Evolutionary conservation across 2,797 vertebrate genomes (phyloP), one percentile per base, ranked within the genome.

Genomic region (Anolis apletophallus): DNA sequence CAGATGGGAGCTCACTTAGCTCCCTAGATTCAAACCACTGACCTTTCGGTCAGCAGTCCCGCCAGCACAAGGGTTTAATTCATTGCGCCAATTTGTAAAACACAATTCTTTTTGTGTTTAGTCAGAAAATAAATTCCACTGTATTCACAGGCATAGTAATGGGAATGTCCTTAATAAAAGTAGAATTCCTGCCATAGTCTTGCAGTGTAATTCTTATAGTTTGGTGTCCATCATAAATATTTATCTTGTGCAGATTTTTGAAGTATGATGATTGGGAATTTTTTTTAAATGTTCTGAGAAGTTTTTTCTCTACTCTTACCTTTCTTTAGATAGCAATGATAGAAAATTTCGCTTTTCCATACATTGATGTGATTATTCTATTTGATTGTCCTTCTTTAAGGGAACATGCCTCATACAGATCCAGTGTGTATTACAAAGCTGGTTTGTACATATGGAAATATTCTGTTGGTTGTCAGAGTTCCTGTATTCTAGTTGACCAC

Each of bases 381-480:
- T 46, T 46, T 46, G 46, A 46, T 54, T 40, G 13, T 52, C 10
- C 5, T 36, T 19, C 21, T 59, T 73, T 46, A 54, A 52, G 59
- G 64, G 59, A 40, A 74, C 57, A 54, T 67, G n/a, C 12, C 21
- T 81, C 23, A 55, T 0, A 34, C 32, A 54, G 7, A 74, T 16
- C 17, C 40, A 50, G 19, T 54, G 21, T 86, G 40, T 36, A 64
- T 14, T 86, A 67, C 46, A 74, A 14, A 26, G 6, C 54, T 40
- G 29, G 23, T 71, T 14, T 79, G 69, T n/a, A 64, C 12, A 40
- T n/a, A 46, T 50, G 46, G 34, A 61, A 80, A 64, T 4, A 80
- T 85, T 54, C 32, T 86, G n/a, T 13, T 50, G 68, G 29, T 75
- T 81, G 67, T n/a, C 61, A 75, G 59, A 86, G 75, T 81, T 80